phyloP scores from a whole-genome alignment of 1,140 invertebrate genomes.

The Leucophenga varia region DNA sequence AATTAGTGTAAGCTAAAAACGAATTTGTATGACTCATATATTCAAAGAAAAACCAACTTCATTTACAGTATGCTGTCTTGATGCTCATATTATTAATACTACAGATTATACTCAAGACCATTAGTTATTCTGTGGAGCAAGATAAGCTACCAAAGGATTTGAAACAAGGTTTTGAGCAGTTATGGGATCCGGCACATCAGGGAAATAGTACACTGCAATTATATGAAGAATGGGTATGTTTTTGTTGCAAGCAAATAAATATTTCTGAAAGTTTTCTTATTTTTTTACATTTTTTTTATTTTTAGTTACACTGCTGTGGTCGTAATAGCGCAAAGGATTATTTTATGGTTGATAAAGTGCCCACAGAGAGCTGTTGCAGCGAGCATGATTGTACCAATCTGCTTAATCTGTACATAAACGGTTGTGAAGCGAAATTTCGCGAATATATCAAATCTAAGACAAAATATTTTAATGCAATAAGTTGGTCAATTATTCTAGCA shows the following conservation, averaged over 20 bases:
- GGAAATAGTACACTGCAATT: conserved; percentile 27
- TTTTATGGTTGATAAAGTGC: conserved; percentile 29
- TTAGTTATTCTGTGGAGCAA: conserved; percentile 34
- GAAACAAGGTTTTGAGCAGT: conserved; percentile 40
- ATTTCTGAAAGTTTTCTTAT: too few species aligned
- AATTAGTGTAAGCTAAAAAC: conserved; percentile 30
- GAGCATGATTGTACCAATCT: conserved; percentile 32
- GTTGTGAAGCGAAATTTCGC: conserved; percentile 38
- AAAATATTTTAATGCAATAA: conserved; percentile 35
- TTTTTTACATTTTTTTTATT: not conserved
- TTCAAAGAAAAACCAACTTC: not conserved
- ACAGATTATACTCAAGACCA: conserved; percentile 42
- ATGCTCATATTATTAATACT: conserved; percentile 37
- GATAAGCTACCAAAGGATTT: conserved; percentile 29
- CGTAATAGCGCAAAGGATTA: conserved; percentile 45
- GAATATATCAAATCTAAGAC: conserved; percentile 38
- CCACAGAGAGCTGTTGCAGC: conserved; percentile 35
- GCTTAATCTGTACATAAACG: conserved; percentile 34
- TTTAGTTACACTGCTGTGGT: conserved; percentile 44
- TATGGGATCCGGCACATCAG: conserved; percentile 30
- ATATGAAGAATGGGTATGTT: conserved; percentile 48
- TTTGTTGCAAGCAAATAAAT: not conserved
- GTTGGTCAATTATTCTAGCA: conserved; percentile 36
- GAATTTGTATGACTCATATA: not conserved
- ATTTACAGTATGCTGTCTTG: conserved; percentile 39